These are phyloP conservation scores for Chlorops oryzae DNA, from an alignment of 1,140 invertebrate genomes.

Conservation along the genomic window DNA sequence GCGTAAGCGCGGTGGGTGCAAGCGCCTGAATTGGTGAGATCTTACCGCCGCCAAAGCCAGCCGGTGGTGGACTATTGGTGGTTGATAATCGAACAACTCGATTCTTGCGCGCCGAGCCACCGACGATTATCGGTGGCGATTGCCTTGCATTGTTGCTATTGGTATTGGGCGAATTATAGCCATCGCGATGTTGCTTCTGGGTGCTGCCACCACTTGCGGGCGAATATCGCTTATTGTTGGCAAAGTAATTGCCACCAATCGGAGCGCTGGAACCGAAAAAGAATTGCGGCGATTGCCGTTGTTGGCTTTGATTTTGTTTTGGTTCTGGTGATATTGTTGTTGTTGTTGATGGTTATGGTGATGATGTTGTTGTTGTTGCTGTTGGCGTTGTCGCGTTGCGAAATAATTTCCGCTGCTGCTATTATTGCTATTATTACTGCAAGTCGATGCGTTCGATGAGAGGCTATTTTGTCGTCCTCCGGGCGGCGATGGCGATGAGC, in stretches of 20 bases:
- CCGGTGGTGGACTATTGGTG: slow-evolving; percentile 7
- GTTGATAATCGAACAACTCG: slow-evolving; percentile 25
- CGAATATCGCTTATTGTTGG: slow-evolving; percentile 17
- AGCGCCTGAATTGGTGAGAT: slow-evolving; percentile 34
- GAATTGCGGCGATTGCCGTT: slow-evolving; percentile 38
- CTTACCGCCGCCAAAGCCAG: slow-evolving; percentile 27
- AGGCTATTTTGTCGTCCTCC: no score
- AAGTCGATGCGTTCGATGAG: no score
- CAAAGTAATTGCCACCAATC: slow-evolving; percentile 32
- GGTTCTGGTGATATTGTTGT: slow-evolving; percentile 21
- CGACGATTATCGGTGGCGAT: slow-evolving; percentile 40
- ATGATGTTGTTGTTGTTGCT: slow-evolving; percentile 24
- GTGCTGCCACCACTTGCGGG: slow-evolving; percentile 20
- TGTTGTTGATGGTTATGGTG: slow-evolving; percentile 26
- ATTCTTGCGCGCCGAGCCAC: slow-evolving; percentile 37
- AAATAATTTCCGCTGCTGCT: slow-evolving; percentile 10
- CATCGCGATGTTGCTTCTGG: slow-evolving; percentile 10
- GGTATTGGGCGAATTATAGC: slow-evolving; percentile 23
- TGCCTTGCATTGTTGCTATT: slow-evolving; percentile 22
- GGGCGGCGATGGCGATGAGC: slow-evolving; percentile 28
- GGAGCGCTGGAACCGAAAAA: slow-evolving; percentile 12
- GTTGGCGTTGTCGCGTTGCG: slow-evolving; percentile 22
- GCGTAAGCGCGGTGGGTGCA: slow-evolving; percentile 45
- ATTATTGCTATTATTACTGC: no score
- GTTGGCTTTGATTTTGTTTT: slow-evolving; percentile 11